phyloP scores from a whole-genome alignment of 2,113 vertebrate species.

The Nothoprocta pentlandii region DNA sequence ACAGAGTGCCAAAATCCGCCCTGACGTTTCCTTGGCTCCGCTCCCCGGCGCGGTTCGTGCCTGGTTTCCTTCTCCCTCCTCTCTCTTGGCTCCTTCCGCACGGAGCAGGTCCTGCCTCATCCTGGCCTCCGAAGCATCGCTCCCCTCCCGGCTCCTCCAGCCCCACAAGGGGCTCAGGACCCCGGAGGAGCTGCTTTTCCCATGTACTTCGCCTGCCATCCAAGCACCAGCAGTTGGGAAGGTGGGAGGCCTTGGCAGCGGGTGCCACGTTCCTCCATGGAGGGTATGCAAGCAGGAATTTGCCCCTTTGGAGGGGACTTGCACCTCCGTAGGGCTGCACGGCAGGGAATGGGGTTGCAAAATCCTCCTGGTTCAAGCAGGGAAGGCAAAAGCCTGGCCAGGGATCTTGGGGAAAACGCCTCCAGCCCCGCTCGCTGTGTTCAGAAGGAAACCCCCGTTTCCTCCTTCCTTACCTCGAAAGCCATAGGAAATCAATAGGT shows the following conservation, averaged over 20 bases:
- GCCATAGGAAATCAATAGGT: background rate
- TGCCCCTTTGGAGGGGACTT: background rate
- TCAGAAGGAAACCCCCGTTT: background rate
- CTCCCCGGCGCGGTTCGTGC: background rate
- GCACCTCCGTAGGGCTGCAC: background rate
- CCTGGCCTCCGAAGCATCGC: background rate
- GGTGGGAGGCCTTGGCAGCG: background rate
- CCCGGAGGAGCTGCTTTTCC: background rate
- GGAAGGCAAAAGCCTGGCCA: background rate
- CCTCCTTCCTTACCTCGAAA: background rate
- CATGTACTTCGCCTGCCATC: background rate
- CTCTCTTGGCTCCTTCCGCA: background rate
- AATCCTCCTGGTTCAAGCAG: background rate
- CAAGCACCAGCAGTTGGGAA: background rate
- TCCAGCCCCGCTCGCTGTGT: rapidly evolving
- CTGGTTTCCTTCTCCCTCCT: background rate
- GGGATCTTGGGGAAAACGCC: background rate
- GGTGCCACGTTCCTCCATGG: rapidly evolving
- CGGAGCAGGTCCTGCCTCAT: background rate
- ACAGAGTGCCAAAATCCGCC: background rate
- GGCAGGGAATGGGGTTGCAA: background rate
- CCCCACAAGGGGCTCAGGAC: background rate
- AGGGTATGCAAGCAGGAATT: background rate
- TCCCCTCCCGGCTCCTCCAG: background rate
- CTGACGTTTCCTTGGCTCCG: background rate